phyloP scores from a whole-genome alignment of 2,113 vertebrate species.

The Myotis brandtii region DNA sequence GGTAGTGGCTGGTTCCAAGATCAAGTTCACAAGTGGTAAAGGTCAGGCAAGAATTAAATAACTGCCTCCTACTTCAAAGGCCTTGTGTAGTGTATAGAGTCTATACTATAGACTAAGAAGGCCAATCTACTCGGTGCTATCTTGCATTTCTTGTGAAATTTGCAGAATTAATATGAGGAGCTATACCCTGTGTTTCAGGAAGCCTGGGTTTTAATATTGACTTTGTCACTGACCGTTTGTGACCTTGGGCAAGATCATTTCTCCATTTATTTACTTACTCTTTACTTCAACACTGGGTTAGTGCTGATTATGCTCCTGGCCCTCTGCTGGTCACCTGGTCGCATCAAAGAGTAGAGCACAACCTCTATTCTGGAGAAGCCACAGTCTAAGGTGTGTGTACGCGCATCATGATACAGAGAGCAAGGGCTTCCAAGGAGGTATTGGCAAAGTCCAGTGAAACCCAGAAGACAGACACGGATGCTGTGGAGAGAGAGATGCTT shows the following conservation, averaged over 20 bases:
- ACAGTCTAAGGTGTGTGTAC: neutral
- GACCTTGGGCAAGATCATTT: neutral
- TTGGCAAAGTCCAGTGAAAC: neutral
- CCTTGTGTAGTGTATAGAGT: neutral
- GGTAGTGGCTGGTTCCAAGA: neutral
- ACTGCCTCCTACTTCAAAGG: neutral
- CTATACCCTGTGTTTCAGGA: neutral
- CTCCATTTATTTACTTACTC: neutral
- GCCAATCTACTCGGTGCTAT: too few species aligned
- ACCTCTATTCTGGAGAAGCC: neutral
- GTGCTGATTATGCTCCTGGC: neutral
- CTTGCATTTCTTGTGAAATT: neutral
- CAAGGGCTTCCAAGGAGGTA: neutral
- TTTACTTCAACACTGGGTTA: neutral
- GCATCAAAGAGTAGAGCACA: neutral
- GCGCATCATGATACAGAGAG: too few species aligned
- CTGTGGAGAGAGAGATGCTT: neutral
- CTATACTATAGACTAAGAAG: neutral
- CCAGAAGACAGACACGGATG: fast-evolving
- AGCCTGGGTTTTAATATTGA: neutral
- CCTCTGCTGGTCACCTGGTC: neutral
- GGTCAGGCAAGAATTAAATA: neutral
- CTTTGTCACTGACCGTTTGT: neutral
- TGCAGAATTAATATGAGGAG: neutral
- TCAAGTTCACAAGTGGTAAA: neutral